A percentile compares a stretch with the other conserved stretches of the same genome.
These are phyloP conservation scores for Mythimna impura DNA, from an alignment of 2,888 invertebrate species.

Conservation along the genomic window DNA sequence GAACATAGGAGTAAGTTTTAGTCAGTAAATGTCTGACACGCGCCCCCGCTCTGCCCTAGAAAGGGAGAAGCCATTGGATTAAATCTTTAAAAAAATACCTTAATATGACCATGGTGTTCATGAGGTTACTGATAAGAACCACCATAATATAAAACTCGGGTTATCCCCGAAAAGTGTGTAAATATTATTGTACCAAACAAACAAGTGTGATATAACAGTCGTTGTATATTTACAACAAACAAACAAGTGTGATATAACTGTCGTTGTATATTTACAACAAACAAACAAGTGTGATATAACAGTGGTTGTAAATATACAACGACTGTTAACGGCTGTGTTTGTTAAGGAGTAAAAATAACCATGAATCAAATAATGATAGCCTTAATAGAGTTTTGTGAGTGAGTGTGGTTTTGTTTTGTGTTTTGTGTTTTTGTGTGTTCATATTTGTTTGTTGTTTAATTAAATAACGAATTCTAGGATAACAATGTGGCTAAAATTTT, in stretches of 20 bases:
- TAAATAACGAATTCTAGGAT: slow-evolving; percentile 6
- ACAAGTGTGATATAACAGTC: no score
- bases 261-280: no score
- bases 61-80: no score
- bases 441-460: slow-evolving; percentile 2
- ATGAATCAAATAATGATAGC: slow-evolving; percentile 18
- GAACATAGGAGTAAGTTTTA: no score
- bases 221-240: no score
- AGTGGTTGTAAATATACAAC: no score
- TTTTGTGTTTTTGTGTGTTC: no score
- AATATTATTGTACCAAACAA: background rate
- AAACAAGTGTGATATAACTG: no score
- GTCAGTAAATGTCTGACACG: no score
- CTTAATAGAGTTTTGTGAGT: background rate
- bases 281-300: no score
- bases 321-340: background rate
- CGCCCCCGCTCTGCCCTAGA: no score
- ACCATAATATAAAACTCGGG: background rate
- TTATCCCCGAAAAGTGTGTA: background rate
- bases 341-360: slow-evolving; percentile 1
- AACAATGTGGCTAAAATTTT: background rate
- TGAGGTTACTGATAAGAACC: background rate
- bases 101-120: background rate
- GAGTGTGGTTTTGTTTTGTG: no score
- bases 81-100: background rate